Evolutionary conservation across 2,888 invertebrate species (phyloP).

Genomic region (Tribolium freemani): DNA sequence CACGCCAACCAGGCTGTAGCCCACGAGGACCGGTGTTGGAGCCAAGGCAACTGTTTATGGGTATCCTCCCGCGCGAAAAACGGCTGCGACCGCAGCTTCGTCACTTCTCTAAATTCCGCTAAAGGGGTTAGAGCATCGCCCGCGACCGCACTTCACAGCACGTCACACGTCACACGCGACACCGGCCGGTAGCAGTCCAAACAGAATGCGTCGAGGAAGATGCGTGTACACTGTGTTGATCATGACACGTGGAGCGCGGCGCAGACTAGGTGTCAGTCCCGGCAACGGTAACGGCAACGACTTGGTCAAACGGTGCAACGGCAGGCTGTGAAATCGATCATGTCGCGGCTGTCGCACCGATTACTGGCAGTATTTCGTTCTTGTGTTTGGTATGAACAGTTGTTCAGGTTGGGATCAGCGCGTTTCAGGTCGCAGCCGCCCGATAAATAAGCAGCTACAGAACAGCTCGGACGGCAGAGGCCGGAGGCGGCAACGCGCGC

Average conservation of each 20-base stretch:
- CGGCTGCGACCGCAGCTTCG: slow-evolving; percentile 43
- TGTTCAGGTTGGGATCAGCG: slow-evolving; percentile 59
- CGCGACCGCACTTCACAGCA: slow-evolving; percentile 46
- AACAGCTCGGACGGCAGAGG: slow-evolving; percentile 63
- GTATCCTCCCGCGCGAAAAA: slow-evolving; percentile 52
- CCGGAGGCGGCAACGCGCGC: slow-evolving; percentile 65
- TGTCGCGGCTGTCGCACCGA: slow-evolving; percentile 26
- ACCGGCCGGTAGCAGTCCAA: slow-evolving; percentile 45
- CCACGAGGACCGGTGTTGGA: slow-evolving; percentile 68
- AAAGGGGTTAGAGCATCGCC: slow-evolving; percentile 46
- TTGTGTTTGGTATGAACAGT: background rate
- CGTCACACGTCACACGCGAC: slow-evolving; percentile 54
- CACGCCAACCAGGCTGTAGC: slow-evolving; percentile 72
- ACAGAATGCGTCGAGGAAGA: slow-evolving; percentile 58
- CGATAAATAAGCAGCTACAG: slow-evolving; percentile 69
- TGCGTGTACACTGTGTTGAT: slow-evolving; percentile 65
- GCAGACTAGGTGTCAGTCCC: slow-evolving; percentile 41
- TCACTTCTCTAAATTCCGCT: slow-evolving; percentile 13
- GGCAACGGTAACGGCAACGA: background rate
- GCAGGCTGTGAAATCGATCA: slow-evolving; percentile 40
- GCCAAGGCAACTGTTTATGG: slow-evolving; percentile 67
- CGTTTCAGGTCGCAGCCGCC: slow-evolving; percentile 66
- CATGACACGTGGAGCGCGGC: slow-evolving; percentile 65
- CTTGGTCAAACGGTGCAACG: slow-evolving; percentile 26
- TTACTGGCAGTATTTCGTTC: slow-evolving; percentile 7